Conservation (phyloP, 2,113 vertebrate genomes). For the Myotis brandtii region DNA sequence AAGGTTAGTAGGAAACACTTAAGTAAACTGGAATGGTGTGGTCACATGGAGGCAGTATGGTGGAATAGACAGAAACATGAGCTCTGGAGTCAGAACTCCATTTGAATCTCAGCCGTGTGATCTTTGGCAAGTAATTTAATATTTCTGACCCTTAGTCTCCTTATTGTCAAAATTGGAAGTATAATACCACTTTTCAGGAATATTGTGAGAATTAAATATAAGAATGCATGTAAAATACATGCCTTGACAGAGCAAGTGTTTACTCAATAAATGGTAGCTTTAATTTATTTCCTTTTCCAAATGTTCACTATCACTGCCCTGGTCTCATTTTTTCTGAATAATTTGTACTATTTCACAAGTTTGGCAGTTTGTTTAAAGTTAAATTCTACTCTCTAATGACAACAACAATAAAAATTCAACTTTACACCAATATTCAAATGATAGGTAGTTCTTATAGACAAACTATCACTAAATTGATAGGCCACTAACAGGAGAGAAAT, state of each 20-base stretch:
- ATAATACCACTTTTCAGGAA: conserved; percentile 4
- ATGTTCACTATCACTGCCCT: conserved; percentile 12
- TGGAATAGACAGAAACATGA: conserved; percentile 27
- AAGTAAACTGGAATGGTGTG: neutral
- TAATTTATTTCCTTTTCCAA: conserved; percentile 38
- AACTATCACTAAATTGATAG: conserved; percentile 21
- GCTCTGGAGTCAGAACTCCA: neutral
- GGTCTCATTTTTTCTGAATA: conserved; percentile 24
- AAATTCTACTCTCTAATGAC: conserved; percentile 42
- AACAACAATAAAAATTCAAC: conserved; percentile 31
- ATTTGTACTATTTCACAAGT: neutral
- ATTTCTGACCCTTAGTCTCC: conserved; percentile 8
- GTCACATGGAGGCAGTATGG: neutral
- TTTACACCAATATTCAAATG: conserved; percentile 53
- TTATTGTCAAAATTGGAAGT: conserved; percentile 28
- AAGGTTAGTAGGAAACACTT: neutral
- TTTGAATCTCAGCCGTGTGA: conserved; percentile 32
- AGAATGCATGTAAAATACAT: conserved; percentile 23
- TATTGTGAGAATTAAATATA: conserved; percentile 34
- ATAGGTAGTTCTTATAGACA: conserved; percentile 18
- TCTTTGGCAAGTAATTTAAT: neutral
- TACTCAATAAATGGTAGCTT: conserved; percentile 41
- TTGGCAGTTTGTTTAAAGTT: conserved; percentile 27
- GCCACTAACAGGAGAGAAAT: conserved; percentile 43
- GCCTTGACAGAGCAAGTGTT: neutral